phyloP scores from a whole-genome alignment of 2,113 vertebrate species.

The Mastomys coucha region DNA sequence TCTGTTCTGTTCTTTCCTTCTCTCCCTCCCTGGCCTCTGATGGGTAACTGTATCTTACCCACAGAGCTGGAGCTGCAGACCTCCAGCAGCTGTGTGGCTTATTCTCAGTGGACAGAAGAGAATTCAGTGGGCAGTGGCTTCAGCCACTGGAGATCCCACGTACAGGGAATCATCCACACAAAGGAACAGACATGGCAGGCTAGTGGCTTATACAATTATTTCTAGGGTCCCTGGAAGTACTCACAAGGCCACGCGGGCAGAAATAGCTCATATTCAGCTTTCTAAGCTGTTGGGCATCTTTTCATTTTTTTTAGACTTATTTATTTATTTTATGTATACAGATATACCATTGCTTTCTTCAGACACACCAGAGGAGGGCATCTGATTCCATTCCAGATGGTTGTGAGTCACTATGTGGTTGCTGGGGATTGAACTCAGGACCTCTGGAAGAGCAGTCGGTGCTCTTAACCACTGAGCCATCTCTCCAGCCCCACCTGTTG shows the following conservation, averaged over 20 bases:
- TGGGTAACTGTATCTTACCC: too few relatives aligned
- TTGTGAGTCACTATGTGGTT: too few relatives aligned
- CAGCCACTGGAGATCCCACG: neutral
- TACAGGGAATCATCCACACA: accelerated
- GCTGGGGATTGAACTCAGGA: too few relatives aligned
- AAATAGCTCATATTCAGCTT: accelerated
- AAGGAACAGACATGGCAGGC: accelerated
- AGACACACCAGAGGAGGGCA: too few relatives aligned
- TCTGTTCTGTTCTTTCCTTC: neutral
- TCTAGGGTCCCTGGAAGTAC: neutral
- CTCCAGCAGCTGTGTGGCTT: neutral
- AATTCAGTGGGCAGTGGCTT: neutral
- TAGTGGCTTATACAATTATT: neutral
- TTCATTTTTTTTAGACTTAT: too few relatives aligned
- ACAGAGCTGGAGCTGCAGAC: neutral
- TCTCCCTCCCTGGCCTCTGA: neutral
- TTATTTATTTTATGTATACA: too few relatives aligned
- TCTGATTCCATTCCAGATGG: too few relatives aligned
- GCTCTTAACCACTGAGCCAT: too few relatives aligned
- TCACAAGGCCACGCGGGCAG: neutral
- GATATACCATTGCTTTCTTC: too few relatives aligned
- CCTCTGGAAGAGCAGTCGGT: too few relatives aligned
- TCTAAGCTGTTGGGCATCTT: too few relatives aligned
- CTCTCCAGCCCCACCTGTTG: neutral
- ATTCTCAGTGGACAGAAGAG: accelerated